Conservation (phyloP, 2,113 vertebrate species). For the Orientallactaga bullata region DNA sequence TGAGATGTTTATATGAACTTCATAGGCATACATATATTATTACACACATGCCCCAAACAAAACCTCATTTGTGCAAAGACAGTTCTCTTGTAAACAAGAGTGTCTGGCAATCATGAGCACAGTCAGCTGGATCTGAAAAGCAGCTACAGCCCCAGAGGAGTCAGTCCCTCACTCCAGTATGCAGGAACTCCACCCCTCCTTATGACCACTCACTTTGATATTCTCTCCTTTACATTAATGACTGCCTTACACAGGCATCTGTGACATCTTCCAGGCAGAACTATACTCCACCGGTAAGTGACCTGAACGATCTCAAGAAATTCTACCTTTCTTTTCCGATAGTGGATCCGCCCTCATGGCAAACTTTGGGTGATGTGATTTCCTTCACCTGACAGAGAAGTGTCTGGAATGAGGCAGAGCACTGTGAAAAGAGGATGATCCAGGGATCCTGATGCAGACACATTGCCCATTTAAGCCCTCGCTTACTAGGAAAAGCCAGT, state of each 20-base stretch:
- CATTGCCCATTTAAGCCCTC: not conserved
- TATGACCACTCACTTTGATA: not conserved
- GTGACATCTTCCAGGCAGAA: not conserved
- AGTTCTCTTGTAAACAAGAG: constrained; percentile 24
- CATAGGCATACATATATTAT: not conserved
- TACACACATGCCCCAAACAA: not conserved
- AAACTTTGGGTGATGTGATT: not conserved
- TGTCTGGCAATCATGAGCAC: not conserved
- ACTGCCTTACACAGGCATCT: accelerated
- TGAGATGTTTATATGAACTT: not conserved
- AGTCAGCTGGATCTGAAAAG: not conserved
- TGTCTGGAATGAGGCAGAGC: not conserved
- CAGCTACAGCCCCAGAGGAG: not conserved
- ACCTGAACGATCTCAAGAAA: not conserved
- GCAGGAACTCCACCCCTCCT: not conserved
- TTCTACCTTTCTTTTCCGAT: not conserved
- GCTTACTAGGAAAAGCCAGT: constrained; percentile 29
- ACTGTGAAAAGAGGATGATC: not conserved
- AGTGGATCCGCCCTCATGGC: no score
- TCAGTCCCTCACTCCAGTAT: not conserved
- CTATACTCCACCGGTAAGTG: not conserved
- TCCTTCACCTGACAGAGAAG: not conserved
- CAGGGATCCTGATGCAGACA: not conserved
- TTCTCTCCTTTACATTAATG: not conserved
- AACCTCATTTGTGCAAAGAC: not conserved